Base-by-base conservation (phyloP, 2,113 vertebrate genomes). In the Struthidea cinerea region DNA sequence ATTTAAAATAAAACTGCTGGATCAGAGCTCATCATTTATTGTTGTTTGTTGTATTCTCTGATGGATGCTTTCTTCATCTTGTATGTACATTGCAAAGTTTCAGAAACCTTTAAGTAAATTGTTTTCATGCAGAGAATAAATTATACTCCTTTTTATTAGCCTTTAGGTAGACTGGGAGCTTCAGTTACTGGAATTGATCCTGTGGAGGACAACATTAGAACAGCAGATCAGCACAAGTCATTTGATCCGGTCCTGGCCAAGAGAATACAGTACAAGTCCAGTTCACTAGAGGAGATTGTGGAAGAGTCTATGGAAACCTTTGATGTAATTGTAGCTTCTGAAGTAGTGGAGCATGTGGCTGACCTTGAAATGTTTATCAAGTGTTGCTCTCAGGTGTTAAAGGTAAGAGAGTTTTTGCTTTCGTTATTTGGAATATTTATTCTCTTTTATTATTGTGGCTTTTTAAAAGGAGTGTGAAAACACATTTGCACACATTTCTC, bases 321-420 rank as follows among this genome's bases (percentile, higher is more conserved):
- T 88, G 98, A 99, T 87, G 99, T 99, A 9, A 95, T 99, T 5
- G 95, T 99, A 88, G 99, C 99, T 49, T 99, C 99, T 37, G 99
- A 99, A 98, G 99, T 99, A 90, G 97, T 99, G 89, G 99, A 99
- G 92, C 99, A 99, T 97, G 98, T 99, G 96, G 96, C 96, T 79
- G 98, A 99, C 95, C 95, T 99, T 94, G 99, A 99, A 96, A 98
- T 71, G 26, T 99, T 99, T 76, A 97, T 99, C 92, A 97, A 97
- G 96, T 99, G 98, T 98, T 99, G 99, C 96, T 97, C 91, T 92
- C 97, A 95, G 56, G 97, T 99, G 89, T 97, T 99, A 90, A 99
- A 99, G 98, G 99, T 99, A 97, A 97, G 98, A 74, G 67, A 87
- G 65, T 33, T 95, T 84, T 93, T 93, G 84, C 64, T 95, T 94